Evolutionary conservation across 2,113 vertebrate species (phyloP), one percentile per base, ranked within the genome.

Genomic region (Leptobrachium leishanense): DNA sequence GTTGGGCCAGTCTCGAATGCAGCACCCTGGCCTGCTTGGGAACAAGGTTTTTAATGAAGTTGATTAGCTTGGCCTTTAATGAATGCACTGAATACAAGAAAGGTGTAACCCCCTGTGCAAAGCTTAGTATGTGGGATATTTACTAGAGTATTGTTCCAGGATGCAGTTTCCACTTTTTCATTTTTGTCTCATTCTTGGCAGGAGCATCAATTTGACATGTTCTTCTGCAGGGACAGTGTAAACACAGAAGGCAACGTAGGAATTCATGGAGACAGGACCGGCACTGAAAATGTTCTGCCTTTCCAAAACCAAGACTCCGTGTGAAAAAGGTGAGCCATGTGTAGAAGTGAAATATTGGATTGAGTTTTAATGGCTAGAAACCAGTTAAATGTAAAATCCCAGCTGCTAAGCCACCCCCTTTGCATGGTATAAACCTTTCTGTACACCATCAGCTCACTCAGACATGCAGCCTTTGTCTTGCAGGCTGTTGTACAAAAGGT

Each of bases 401-500:
- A 74, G 70, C 77, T 79, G 70, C 77, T 66, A 20, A 31, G 7
- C 4, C 4, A n/a, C 62, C 62, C 41, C 54, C n/a, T 73, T 72
- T 67, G 41, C 67, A 69, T 15, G 72, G 46, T 42, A 72, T 15
- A 66, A 41, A 79, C 55, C 62, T 65, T 41, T 73, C 85, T 83
- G 86, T 88, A 87, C 85, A 80, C 87, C 81, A 82, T 74, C 68
- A 75, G 76, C 63, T 70, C 15, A 77, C 84, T 88, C 86, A 90
- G 82, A 83, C 79, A 87, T 87, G 85, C 85, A 75, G 76, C 82
- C 82, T 40, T 68, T 15, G 84, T 88, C 87, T 84, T 73, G 85
- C 91, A 92, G 91, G 89, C 91, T 90, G 90, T 89, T 89, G 74
- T 82, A 50, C 46, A 84, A 77, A 77, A 83, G 68, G 59, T 85